phyloP scores from a whole-genome alignment of 2,888 invertebrate species.

The Stictocephala bisonia region DNA sequence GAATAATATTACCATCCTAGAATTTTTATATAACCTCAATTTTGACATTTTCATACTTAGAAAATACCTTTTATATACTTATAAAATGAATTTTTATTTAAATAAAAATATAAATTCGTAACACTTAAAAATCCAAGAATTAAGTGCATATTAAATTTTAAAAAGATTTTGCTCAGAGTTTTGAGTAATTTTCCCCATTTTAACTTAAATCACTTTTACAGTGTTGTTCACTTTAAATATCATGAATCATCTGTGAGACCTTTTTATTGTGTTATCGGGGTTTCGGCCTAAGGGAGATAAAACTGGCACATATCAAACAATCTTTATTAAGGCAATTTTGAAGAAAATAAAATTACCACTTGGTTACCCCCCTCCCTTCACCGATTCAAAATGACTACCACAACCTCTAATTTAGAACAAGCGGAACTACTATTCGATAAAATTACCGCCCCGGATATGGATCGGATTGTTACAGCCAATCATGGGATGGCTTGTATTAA shows the following conservation, averaged over 20 bases:
- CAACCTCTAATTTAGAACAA: constrained; percentile 44
- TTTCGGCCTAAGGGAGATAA: constrained; percentile 11
- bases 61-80: too few species aligned
- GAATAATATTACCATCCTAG: too few species aligned
- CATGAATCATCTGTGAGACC: constrained; percentile 17
- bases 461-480: constrained; percentile 40
- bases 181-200: too few species aligned
- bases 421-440: constrained; percentile 43
- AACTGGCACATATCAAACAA: constrained; percentile 45
- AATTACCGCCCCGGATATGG: constrained; percentile 40
- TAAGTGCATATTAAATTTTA: too few species aligned
- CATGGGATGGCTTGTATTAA: constrained; percentile 35
- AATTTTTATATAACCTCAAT: too few species aligned
- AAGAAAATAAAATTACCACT: constrained; percentile 37
- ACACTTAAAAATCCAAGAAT: too few species aligned
- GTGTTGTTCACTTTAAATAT: too few species aligned
- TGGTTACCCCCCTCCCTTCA: constrained; percentile 36
- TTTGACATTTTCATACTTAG: too few species aligned
- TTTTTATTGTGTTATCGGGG: background rate
- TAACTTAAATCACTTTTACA: too few species aligned
- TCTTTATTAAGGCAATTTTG: constrained; percentile 48
- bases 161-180: too few species aligned
- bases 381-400: constrained; percentile 42
- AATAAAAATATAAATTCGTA: too few species aligned
- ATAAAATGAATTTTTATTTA: too few species aligned